phyloP scores from a whole-genome alignment of 2,797 vertebrate species.

The Artibeus lituratus region DNA sequence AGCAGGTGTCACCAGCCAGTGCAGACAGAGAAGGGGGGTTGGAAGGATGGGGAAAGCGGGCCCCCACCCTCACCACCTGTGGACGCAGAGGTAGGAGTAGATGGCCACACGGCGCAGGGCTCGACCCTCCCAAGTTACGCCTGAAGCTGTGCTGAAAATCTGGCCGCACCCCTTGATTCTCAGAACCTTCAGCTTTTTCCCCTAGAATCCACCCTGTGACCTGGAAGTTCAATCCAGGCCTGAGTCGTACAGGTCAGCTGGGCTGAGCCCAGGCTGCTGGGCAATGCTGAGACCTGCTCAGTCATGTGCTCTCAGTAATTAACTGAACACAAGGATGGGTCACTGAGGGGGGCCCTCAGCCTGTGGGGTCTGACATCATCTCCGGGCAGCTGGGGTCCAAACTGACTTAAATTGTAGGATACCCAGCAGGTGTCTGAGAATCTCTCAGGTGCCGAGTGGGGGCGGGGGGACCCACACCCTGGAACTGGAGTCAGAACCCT shows the following conservation, averaged over 20 bases:
- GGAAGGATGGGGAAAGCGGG: neutral
- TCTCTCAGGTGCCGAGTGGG: too few relatives aligned
- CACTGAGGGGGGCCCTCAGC: neutral
- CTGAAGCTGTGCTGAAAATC: neutral
- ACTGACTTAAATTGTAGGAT: neutral
- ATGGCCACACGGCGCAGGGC: neutral
- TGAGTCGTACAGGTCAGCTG: neutral
- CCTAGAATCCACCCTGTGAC: neutral
- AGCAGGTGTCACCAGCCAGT: neutral
- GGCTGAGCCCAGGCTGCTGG: neutral
- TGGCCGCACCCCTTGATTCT: neutral
- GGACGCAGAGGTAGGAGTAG: neutral
- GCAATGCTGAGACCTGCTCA: neutral
- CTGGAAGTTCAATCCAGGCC: neutral
- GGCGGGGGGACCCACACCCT: accelerated
- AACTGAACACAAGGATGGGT: neutral
- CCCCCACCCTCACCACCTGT: too few relatives aligned
- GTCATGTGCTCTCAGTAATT: neutral
- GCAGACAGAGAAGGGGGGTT: neutral
- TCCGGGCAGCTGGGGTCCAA: neutral
- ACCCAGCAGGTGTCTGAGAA: neutral
- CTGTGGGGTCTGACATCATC: neutral
- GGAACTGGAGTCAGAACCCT: neutral
- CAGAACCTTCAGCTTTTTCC: neutral
- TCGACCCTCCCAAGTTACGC: neutral